phyloP scores from a whole-genome alignment of 2,113 vertebrate species.

The Phyllostomus hastatus region DNA sequence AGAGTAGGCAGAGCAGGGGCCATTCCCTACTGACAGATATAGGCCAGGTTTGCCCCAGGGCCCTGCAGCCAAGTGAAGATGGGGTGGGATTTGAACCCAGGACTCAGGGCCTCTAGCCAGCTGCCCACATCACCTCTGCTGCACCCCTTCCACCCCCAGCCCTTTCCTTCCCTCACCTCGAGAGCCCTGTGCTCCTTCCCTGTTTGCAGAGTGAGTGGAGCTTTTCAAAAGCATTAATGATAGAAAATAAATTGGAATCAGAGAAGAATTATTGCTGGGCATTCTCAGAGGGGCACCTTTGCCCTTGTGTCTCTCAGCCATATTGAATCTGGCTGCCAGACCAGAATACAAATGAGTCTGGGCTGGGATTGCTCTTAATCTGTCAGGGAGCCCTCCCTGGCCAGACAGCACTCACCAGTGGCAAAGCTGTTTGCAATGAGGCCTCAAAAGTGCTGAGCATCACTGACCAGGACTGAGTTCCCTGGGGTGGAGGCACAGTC shows the following conservation, averaged over 20 bases:
- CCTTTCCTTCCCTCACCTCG: neutral
- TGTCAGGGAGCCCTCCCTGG: slow-evolving; percentile 40
- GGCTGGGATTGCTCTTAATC: slow-evolving; percentile 16
- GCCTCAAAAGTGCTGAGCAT: accelerated
- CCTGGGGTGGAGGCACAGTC: neutral
- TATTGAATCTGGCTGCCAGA: slow-evolving; percentile 72
- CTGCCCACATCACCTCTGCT: neutral
- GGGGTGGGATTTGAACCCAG: neutral
- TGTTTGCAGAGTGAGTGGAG: slow-evolving; percentile 64
- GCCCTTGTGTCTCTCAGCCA: slow-evolving; percentile 72
- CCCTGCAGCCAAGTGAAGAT: neutral
- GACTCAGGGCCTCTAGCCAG: neutral
- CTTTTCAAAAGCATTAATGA: slow-evolving; percentile 83
- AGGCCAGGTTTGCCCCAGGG: too few species aligned
- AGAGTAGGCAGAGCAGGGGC: neutral
- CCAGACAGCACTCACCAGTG: neutral
- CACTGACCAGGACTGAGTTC: neutral
- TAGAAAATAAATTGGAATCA: slow-evolving; percentile 82
- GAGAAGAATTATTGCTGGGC: slow-evolving; percentile 77
- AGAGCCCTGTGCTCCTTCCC: slow-evolving; percentile 37
- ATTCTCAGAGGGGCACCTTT: slow-evolving; percentile 78
- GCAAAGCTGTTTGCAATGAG: slow-evolving; percentile 25
- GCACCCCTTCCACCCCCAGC: accelerated
- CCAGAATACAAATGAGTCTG: slow-evolving; percentile 79
- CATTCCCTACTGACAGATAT: neutral